A percentile compares a stretch with the other conserved stretches of the same genome.
Evolutionary conservation across 2,888 invertebrate genomes (phyloP).

Genomic region (Sinopyrophorus schimmeli): DNA sequence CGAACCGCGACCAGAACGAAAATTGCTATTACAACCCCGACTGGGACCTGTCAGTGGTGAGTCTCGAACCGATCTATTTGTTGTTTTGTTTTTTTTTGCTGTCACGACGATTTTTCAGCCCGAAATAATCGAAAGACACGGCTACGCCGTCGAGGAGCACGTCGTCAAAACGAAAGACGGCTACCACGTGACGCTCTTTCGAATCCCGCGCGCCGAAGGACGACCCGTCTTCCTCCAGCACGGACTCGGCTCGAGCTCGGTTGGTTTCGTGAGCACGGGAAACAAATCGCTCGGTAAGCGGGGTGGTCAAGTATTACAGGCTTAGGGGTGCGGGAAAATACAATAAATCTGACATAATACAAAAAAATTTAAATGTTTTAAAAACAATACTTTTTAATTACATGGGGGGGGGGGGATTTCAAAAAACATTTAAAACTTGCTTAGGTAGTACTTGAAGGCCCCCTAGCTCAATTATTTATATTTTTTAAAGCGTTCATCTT

Average conservation of each 20-base stretch:
- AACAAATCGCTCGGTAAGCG: conserved; percentile 29
- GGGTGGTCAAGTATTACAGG: too few relatives aligned
- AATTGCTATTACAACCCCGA: conserved; percentile 30
- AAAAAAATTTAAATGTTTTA: too few relatives aligned
- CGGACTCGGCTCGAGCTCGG: conserved; percentile 25
- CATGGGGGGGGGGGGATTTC: too few relatives aligned
- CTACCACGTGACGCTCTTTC: conserved; percentile 28
- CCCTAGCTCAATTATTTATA: too few relatives aligned
- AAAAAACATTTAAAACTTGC: too few relatives aligned
- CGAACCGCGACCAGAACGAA: conserved; percentile 18
- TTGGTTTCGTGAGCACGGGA: conserved; percentile 25
- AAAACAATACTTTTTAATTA: too few relatives aligned
- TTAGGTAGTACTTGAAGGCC: too few relatives aligned
- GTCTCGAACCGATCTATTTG: too few relatives aligned
- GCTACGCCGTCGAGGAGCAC: conserved; percentile 26
- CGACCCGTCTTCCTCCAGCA: conserved; percentile 30
- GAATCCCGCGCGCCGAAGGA: conserved; percentile 18
- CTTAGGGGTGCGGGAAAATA: too few relatives aligned
- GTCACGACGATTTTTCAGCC: too few relatives aligned
- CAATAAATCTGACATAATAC: too few relatives aligned
- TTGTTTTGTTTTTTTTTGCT: too few relatives aligned
- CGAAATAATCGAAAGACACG: conserved; percentile 23
- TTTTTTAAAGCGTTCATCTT: conserved; percentile 32
- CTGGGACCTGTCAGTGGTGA: conserved; percentile 17
- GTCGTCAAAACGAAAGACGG: conserved; percentile 29